A percentile compares a stretch with the other conserved stretches of the same genome.
Conservation (phyloP, 2,797 vertebrate genomes). For the Pithecia hirsuta region DNA sequence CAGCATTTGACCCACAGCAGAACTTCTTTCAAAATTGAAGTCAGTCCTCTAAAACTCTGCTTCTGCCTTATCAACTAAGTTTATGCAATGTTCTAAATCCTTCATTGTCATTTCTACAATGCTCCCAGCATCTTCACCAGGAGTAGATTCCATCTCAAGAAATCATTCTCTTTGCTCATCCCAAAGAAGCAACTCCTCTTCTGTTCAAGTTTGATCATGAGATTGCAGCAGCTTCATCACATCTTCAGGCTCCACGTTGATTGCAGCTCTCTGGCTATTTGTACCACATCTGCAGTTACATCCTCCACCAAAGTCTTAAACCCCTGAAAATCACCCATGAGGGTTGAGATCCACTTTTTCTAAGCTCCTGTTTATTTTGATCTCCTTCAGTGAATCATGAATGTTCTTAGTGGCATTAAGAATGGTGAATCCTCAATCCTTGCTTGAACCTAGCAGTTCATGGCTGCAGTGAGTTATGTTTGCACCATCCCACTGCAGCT, state of each 20-base stretch:
- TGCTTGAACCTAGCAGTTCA: background rate
- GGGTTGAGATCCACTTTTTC: background rate
- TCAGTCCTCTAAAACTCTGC: background rate
- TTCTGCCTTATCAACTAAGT: background rate
- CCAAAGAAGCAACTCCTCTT: background rate
- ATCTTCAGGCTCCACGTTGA: background rate
- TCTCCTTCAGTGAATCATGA: background rate
- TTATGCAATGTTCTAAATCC: background rate
- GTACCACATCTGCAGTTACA: background rate
- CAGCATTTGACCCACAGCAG: background rate
- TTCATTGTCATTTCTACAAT: background rate
- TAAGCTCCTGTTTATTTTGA: background rate
- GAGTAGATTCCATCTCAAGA: background rate
- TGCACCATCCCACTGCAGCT: background rate
- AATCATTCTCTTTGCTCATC: background rate
- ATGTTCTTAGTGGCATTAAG: background rate
- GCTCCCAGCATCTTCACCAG: background rate
- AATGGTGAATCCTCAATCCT: background rate
- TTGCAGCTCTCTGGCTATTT: background rate
- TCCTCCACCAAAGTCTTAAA: background rate
- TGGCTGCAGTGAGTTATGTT: background rate
- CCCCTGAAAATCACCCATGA: background rate
- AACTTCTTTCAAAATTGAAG: background rate
- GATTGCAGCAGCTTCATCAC: background rate
- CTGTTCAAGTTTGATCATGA: background rate